A percentile compares a stretch with the other conserved stretches of the same genome.
Evolutionary conservation across 2,113 vertebrate genomes (phyloP).

Genomic region (Lutjanus erythropterus): DNA sequence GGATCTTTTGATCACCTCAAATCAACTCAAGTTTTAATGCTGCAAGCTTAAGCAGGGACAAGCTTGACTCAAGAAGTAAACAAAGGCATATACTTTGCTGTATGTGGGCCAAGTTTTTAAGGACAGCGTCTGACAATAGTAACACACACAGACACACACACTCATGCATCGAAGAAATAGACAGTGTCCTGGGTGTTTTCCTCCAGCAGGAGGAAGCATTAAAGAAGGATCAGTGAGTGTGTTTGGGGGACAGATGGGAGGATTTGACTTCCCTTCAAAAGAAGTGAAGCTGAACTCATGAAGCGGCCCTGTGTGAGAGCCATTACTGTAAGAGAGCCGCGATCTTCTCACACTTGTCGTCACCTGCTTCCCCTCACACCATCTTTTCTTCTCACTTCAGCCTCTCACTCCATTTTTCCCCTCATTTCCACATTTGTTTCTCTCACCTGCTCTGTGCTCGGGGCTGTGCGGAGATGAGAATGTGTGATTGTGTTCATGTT

Average conservation of each 20-base stretch:
- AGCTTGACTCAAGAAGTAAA: conserved; percentile 45
- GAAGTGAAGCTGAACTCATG: conserved; percentile 41
- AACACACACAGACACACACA: neutral
- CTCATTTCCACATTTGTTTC: conserved; percentile 38
- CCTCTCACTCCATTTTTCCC: conserved; percentile 24
- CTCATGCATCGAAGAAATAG: neutral
- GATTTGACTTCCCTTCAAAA: conserved; percentile 63
- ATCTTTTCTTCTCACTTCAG: conserved; percentile 45
- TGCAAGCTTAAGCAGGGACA: conserved; percentile 6
- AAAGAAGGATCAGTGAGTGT: conserved; percentile 66
- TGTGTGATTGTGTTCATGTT: conserved; percentile 30
- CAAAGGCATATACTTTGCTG: conserved; percentile 23
- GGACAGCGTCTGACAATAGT: conserved; percentile 14
- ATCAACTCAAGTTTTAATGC: conserved; percentile 26
- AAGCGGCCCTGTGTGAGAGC: conserved; percentile 43
- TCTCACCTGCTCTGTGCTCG: conserved; percentile 47
- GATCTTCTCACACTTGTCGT: conserved; percentile 30
- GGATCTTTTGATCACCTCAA: conserved; percentile 2
- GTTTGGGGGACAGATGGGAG: conserved; percentile 73
- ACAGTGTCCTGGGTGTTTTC: conserved; percentile 57
- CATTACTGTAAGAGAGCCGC: conserved; percentile 31
- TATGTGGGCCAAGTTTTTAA: conserved; percentile 16
- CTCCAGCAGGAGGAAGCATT: conserved; percentile 67
- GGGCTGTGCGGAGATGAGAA: conserved; percentile 3
- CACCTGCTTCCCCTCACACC: conserved; percentile 45